These are phyloP conservation scores for Gouania willdenowi DNA, from an alignment of 2,797 vertebrate genomes.

Conservation along the genomic window DNA sequence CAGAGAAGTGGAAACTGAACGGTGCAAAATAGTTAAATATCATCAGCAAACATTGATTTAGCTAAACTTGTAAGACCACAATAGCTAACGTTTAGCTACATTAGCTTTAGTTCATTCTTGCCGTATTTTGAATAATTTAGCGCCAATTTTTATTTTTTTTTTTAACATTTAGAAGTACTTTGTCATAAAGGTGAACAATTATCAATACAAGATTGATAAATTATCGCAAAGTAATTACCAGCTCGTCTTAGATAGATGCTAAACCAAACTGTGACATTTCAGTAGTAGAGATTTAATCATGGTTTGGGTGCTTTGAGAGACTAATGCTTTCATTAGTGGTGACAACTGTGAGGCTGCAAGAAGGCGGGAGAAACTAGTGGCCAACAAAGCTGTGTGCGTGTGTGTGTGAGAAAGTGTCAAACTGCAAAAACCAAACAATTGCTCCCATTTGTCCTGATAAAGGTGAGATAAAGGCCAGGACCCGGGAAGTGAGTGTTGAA, in stretches of 20 bases:
- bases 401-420: conserved; percentile 29
- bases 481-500: conserved; percentile 5
- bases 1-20: too few species aligned
- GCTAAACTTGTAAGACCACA: too few species aligned
- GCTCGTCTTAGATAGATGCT: conserved; percentile 42
- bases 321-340: conserved; percentile 38
- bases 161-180: too few species aligned
- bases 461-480: conserved; percentile 36
- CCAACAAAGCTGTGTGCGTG: neutral
- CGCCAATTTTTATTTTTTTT: neutral
- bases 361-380: neutral
- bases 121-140: too few species aligned
- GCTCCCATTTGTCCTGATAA: conserved; percentile 40
- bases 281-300: conserved; percentile 56
- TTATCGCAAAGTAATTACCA: conserved; percentile 68
- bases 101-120: too few species aligned
- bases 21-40: too few species aligned
- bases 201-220: conserved; percentile 72
- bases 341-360: conserved; percentile 30
- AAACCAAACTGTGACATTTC: conserved; percentile 51
- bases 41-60: too few species aligned
- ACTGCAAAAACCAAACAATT: too few species aligned
- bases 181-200: conserved; percentile 73
- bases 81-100: too few species aligned
- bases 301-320: conserved; percentile 42